Base-by-base conservation (phyloP, 1,140 invertebrate species). In the Artemia franciscana region DNA sequence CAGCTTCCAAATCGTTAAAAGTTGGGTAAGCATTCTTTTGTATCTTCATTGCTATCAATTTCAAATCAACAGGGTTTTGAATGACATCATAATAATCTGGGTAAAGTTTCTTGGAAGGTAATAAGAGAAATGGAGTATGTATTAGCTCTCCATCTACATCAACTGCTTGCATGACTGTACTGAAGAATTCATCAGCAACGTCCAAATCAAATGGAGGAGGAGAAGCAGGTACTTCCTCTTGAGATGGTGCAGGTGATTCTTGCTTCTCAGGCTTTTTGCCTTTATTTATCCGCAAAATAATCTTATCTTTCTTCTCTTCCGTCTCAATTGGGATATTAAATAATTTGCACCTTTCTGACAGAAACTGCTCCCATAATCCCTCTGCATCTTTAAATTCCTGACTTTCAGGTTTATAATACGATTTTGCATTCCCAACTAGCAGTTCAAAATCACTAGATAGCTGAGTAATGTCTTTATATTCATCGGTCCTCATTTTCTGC, bases 21-120 rank as follows among this genome's bases (percentile, higher is more conserved):
- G 72, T 79, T 1, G 77, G 73, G 69, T 92, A 93, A 58, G 84
- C 81, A 61, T 81, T 82, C 64, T 82, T 80, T 76, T 93, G 90
- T 61, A 97, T 91, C 74, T 89, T 93, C 26, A 80, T 80, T 0
- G 90, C 91, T 65, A 99, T 92, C 65, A 83, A 86, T 73, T 88
- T 88, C 67, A 99, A 76, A 75, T 98, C 95, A 66, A 98, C 91
- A 0, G 95, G 95, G 67, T 85, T 83, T 62, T 92, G 86, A 65
- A 98, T 97, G 0, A 97, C 83, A 68, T 90, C 85, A 70, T 93
- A 98, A 74, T 99, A 99, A 68, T 95, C 90, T 0, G 94, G 93
- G 75, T 98, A 98, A 58, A 84, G 73, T 68, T 85, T 85, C 71
- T 86, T 88, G 0, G 89, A 91, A 21, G 93, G 92, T 58, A 95